Percentiles rank a stretch among this genome's conserved stretches.
Conservation (phyloP, 2,888 invertebrate species). For the Cryptocephalus primarius region DNA sequence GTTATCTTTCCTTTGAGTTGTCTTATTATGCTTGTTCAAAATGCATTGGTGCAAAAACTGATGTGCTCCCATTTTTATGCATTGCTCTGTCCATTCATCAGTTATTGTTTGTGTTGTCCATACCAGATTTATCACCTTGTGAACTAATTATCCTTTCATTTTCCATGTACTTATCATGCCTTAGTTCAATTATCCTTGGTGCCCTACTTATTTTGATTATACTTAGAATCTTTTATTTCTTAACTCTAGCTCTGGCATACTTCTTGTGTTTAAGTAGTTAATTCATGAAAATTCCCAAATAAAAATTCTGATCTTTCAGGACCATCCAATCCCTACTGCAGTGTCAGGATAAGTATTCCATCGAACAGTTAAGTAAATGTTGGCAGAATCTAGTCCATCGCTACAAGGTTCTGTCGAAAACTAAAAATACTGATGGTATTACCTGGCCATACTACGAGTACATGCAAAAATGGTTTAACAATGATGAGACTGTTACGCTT, state of each 20-base stretch:
- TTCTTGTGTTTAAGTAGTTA: not conserved
- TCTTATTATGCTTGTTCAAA: too few species aligned
- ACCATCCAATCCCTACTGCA: slow-evolving; percentile 19
- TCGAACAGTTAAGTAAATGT: slow-evolving; percentile 21
- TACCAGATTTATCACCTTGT: too few species aligned
- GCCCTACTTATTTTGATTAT: not conserved
- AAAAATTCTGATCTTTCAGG: slow-evolving; percentile 8
- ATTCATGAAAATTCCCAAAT: not conserved
- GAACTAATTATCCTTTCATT: too few species aligned
- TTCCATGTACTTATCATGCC: too few species aligned
- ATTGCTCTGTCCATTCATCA: too few species aligned
- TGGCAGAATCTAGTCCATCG: slow-evolving; percentile 23
- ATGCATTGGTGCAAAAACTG: too few species aligned
- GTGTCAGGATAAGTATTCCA: slow-evolving; percentile 19
- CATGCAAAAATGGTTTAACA: slow-evolving; percentile 20
- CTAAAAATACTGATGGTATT: slow-evolving; percentile 14
- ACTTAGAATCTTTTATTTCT: too few species aligned
- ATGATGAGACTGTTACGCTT: slow-evolving; percentile 4
- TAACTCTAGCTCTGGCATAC: too few species aligned
- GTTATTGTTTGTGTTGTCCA: too few species aligned
- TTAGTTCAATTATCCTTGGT: not conserved
- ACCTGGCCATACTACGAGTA: slow-evolving; percentile 20
- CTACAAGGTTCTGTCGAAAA: slow-evolving; percentile 17
- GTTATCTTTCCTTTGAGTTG: too few species aligned
- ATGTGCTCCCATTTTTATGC: too few species aligned